Base-by-base conservation (phyloP, 1,140 invertebrate genomes). In the Drosophila tsacasi region DNA sequence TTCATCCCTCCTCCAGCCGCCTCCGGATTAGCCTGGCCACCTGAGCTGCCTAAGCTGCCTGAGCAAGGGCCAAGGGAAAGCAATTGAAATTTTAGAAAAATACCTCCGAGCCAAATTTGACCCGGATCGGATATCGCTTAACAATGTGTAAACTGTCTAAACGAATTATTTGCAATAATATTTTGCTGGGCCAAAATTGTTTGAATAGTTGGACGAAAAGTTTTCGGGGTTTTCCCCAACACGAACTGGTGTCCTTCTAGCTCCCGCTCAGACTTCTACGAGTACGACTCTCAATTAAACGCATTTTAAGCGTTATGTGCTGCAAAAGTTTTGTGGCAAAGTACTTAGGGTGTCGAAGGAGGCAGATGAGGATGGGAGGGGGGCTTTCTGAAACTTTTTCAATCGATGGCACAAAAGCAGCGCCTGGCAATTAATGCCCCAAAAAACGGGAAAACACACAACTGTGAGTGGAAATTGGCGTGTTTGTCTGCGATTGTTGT, bases 131-230 rank as follows among this genome's bases (percentile, higher is more conserved):
- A 44, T 64, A 49, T 79, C 74, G 80, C 60, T 76, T 73, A 72
- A 73, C 55, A 73, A 61, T 68, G 66, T 59, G 62, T 47, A 82
- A 86, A 79, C 74, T 82, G 66, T 86, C 59, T 69, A 54, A 71
- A 65, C 84, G 79, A 79, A 76, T 79, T 86, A 85, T 57, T 67
- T 71, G 65, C 68, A 81, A 85, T 75, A 81, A 85, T 75, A 85
- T 85, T 85, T 78, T 66, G 39, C 49, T 69, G 54, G 50, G 32
- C 46, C 55, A 15, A 61, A 73, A 50, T 58, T 58, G 59, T 55
- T 47, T 23, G 57, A 61, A 79, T 72, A 79, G 76, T 79, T 58
- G 23, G 47, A 39, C 9, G 15, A 19, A 71, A 86, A 72, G 17
- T 79, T 83, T 67, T 52, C 35, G 46, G 67, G 54, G 1, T 30